These are phyloP conservation scores for Glomeris maerens DNA, from an alignment of 1,140 invertebrate genomes.

Conservation along the genomic window DNA sequence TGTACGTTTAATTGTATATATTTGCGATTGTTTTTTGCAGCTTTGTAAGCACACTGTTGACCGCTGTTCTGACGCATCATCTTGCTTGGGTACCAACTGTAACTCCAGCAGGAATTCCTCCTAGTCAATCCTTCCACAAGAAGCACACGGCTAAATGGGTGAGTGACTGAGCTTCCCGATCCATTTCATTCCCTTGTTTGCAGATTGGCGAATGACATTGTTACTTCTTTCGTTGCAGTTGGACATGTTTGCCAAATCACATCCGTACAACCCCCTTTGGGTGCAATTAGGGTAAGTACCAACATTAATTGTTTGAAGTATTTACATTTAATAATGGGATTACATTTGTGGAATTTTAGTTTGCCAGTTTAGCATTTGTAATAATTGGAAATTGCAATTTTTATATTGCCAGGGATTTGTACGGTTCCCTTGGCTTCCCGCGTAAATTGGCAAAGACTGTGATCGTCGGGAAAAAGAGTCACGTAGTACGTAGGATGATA, in stretches of 20 bases:
- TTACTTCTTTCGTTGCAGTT: conserved; percentile 22
- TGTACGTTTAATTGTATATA: conserved; percentile 14
- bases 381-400: conserved; percentile 7
- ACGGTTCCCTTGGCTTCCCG: conserved; percentile 63
- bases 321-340: conserved; percentile 1
- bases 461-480: conserved; percentile 48
- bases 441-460: conserved; percentile 58
- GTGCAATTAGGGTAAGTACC: conserved; percentile 49
- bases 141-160: conserved; percentile 35
- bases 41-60: conserved; percentile 75
- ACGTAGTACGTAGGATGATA: conserved; percentile 42
- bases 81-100: conserved; percentile 77
- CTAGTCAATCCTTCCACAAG: conserved; percentile 27
- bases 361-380: background rate
- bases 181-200: too few species aligned
- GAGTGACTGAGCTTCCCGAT: conserved; percentile 12
- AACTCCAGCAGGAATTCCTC: conserved; percentile 29
- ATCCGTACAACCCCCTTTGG: conserved; percentile 62
- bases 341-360: conserved; percentile 2
- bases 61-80: conserved; percentile 73
- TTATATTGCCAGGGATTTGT: conserved; percentile 44
- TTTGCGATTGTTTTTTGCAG: conserved; percentile 38
- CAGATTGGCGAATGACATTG: too few species aligned
- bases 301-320: background rate
- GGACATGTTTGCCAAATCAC: conserved; percentile 31